Evolutionary conservation across 1,140 invertebrate species (phyloP).

Genomic region (Drosophila ercepeae): DNA sequence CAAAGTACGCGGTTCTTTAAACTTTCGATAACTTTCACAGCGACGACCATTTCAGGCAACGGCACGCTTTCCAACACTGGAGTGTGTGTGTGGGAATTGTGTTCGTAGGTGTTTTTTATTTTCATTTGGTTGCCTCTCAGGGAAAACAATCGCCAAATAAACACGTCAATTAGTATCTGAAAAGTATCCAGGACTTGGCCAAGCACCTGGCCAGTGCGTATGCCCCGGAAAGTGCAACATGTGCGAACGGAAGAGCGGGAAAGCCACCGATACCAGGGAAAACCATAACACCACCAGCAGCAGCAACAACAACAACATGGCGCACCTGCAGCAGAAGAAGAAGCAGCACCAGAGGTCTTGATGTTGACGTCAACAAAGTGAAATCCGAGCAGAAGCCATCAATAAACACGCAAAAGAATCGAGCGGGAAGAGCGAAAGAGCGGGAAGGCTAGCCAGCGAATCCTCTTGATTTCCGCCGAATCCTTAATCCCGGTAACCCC

Average conservation of each 20-base stretch:
- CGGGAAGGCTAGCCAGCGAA: neutral
- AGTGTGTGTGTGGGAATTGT: neutral
- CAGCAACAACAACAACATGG: conserved; percentile 43
- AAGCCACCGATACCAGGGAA: neutral
- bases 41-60: neutral
- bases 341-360: conserved; percentile 24
- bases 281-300: conserved; percentile 22
- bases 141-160: neutral
- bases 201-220: neutral
- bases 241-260: neutral
- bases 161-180: neutral
- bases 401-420: conserved; percentile 4
- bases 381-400: conserved; percentile 18
- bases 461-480: neutral
- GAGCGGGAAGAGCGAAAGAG: conserved; percentile 2
- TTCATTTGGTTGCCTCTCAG: neutral
- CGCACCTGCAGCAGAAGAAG: conserved; percentile 12
- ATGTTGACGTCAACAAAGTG: conserved; percentile 66
- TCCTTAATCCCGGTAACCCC: neutral
- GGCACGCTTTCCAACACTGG: neutral
- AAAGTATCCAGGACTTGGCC: neutral
- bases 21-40: neutral
- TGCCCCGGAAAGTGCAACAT: conserved; percentile 11
- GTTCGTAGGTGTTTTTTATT: neutral
- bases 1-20: neutral